Base-by-base conservation (phyloP, 1,140 invertebrate species). In the Leptinotarsa defecta region DNA sequence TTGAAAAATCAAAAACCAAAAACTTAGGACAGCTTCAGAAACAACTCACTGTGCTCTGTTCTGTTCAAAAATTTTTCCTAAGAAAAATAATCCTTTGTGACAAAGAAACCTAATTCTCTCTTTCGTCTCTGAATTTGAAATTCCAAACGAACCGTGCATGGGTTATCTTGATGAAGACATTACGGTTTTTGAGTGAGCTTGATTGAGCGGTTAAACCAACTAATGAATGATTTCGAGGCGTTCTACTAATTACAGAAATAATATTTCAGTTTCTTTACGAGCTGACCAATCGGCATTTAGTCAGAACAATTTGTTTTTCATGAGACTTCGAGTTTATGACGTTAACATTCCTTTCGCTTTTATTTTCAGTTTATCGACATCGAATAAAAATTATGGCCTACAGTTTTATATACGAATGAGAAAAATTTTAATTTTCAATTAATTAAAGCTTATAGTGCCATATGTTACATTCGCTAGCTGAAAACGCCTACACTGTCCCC, bases 181-280 rank as follows among this genome's bases (percentile, higher is more conserved):
- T 71, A 71, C n/a, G 5, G 69, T 57, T 71, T 71, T 71, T 61
- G 69, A 22, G 19, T 22, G 22, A 20, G n/a, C 52, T 27, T 20
- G 49, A 71, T 71, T 71, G 69, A 71, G 69, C 52, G 69, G 48
- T 71, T 61, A 11, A 71, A 71, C 48, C 69, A 71, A 71, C 69
- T 49, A 71, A 71, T 71, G 69, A 71, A 71, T 57, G 69, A 71
- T 71, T 20, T 48, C 20, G 19, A 17, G n/a, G 49, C 69, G 48
- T 20, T 48, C 69, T 48, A 48, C 48, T 71, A 71, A 71, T 71
- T 71, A 71, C 48, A 61, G 52, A 15, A 71, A 71, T 71, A 57
- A 71, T 27, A 71, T 71, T 71, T 69, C 27, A 48, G 48, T 71
- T 71, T 61, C n/a, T 57, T 71, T 71, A 71, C 13, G 69, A 71